phyloP scores from a whole-genome alignment of 1,140 invertebrate genomes.

The Drosophila azteca region DNA sequence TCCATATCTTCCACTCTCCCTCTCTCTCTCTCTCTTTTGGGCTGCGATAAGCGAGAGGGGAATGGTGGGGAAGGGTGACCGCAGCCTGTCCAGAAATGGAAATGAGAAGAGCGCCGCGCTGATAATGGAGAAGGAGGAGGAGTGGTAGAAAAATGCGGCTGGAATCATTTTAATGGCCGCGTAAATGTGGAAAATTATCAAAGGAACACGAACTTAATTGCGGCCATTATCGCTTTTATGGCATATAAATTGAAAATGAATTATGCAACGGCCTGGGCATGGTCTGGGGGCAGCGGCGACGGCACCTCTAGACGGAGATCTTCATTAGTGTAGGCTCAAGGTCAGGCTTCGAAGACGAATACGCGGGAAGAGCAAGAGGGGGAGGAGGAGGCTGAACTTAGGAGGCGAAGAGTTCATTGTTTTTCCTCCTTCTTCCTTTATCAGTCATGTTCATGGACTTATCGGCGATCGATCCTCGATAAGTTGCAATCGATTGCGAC shows the following conservation, averaged over 20 bases:
- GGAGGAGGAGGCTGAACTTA: no score
- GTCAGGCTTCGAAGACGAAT: constrained; percentile 18
- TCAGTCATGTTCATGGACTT: constrained; percentile 14
- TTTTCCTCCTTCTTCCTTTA: no score
- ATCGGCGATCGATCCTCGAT: constrained; percentile 37
- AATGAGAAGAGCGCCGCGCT: constrained; percentile 47
- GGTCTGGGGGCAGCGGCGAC: no score
- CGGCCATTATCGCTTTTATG: constrained; percentile 77
- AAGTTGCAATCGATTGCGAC: constrained; percentile 5
- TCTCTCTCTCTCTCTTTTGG: constrained; percentile 35
- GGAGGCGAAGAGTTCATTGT: no score
- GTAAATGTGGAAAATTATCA: constrained; percentile 81
- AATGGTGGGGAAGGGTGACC: background rate
- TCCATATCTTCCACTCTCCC: constrained; percentile 15
- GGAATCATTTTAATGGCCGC: constrained; percentile 79
- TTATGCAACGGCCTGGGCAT: constrained; percentile 59
- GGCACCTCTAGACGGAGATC: constrained; percentile 28
- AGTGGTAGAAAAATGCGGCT: constrained; percentile 65
- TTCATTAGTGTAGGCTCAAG: constrained; percentile 62
- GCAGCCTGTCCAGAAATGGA: constrained; percentile 46
- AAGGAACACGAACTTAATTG: constrained; percentile 82
- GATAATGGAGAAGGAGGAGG: constrained; percentile 32
- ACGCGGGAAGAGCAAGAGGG: no score
- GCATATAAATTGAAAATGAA: constrained; percentile 79
- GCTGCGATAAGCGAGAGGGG: constrained; percentile 25